A percentile compares a stretch with the other conserved stretches of the same genome.
Conservation (phyloP, 2,797 vertebrate genomes). For the Ptychobarbus kaznakovi region DNA sequence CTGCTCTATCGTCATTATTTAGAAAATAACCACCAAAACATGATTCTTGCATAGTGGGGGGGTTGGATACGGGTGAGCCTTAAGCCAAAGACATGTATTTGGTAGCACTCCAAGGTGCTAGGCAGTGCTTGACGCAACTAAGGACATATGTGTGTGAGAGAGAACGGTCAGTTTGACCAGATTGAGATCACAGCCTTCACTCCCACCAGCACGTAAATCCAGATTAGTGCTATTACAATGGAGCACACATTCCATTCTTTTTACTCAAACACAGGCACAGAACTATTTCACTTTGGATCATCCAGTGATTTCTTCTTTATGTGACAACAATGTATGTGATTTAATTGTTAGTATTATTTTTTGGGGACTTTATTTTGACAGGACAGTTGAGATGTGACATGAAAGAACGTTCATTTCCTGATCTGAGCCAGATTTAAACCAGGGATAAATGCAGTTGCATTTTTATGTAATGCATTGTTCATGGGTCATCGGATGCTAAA, state of each 20-base stretch:
- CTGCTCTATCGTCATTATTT: not conserved
- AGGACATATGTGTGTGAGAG: constrained; percentile 44
- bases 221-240: constrained; percentile 12
- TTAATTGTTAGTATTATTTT: not conserved
- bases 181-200: constrained; percentile 3
- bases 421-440: not conserved
- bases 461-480: not conserved
- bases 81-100: not conserved
- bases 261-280: not conserved
- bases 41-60: not conserved
- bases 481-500: no score
- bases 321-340: not conserved
- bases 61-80: not conserved
- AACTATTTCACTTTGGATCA: not conserved
- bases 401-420: not conserved
- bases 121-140: constrained; percentile 32
- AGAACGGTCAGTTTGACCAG: constrained; percentile 32
- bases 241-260: constrained; percentile 53
- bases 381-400: not conserved
- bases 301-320: not conserved
- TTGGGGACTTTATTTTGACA: not conserved
- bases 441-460: not conserved
- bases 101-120: not conserved
- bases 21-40: not conserved
- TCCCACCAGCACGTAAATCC: not conserved